phyloP scores from a whole-genome alignment of 2,113 vertebrate genomes.

The Cochlearius cochlearius region DNA sequence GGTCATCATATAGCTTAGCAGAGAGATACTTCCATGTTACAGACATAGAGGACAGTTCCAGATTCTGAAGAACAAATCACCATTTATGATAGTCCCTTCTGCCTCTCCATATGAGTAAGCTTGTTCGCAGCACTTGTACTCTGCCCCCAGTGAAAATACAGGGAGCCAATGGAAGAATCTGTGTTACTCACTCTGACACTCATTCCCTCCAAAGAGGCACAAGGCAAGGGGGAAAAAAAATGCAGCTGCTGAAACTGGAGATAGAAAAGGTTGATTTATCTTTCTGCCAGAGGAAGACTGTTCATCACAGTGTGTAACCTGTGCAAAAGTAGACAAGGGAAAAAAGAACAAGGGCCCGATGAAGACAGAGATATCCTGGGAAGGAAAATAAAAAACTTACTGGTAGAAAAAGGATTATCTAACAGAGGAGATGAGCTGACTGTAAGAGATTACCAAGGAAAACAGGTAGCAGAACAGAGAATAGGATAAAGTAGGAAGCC shows the following conservation, averaged over 20 bases:
- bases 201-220: not conserved
- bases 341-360: not conserved
- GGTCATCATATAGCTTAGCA: not conserved
- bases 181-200: not conserved
- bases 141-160: not conserved
- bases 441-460: not conserved
- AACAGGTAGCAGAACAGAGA: not conserved
- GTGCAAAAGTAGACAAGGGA: not conserved
- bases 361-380: not conserved
- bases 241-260: not conserved
- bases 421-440: not conserved
- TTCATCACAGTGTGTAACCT: not conserved
- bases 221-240: not conserved
- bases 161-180: not conserved
- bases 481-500: not conserved
- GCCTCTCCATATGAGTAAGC: not conserved
- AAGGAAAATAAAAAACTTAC: not conserved
- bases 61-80: not conserved
- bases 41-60: not conserved
- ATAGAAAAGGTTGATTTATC: not conserved
- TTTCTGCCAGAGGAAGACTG: not conserved
- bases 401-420: not conserved
- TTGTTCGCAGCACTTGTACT: not conserved
- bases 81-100: not conserved
- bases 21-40: not conserved